Evolutionary conservation across 1,140 invertebrate species (phyloP), one percentile per base, ranked within the genome.

Genomic region (Sinella curviseta): DNA sequence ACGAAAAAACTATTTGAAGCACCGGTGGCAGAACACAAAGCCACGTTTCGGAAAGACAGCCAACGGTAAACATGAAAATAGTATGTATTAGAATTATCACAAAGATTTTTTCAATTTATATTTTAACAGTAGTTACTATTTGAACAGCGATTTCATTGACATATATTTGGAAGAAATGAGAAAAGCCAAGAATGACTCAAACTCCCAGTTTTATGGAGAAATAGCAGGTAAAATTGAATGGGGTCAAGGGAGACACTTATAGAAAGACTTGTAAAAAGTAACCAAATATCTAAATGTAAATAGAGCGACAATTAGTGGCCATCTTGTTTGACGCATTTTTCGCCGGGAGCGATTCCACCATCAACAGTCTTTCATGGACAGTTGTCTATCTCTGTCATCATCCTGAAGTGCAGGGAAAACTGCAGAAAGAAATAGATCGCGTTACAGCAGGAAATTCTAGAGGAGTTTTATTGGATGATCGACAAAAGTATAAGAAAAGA

Each of bases 321-420:
- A 70, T 24, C 12, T 33, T 70, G 31, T 3, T 16, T 33, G 65
- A 70, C n/a, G 8, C 12, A 24, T 84, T 85, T 35, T 76, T 84
- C 4, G 86, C 83, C 0, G 86, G 86, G 28, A 84, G 79, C 83
- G 92, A 94, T 81, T 93, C 93, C 20, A 93, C 92, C 24, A 87
- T 89, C 0, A 86, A 88, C 31, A 90, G 86, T 0, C 87, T 92
- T 0, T 86, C 85, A 36, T 92, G 90, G 87, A 85, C 88, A 1
- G 77, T 92, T 0, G 90, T 90, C 79, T 84, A 86, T 30, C 84
- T 92, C 65, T 88, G 89, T 0, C 84, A 87, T 79, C 84, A 91
- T 86, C 87, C 87, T 0, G 86, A 90, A 39, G 86, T 90, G 30
- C 92, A 93, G 84, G 85, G 90, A 31, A 91, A 90, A 82, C 84